phyloP scores from a whole-genome alignment of 2,113 vertebrate species.

The Vidua macroura region DNA sequence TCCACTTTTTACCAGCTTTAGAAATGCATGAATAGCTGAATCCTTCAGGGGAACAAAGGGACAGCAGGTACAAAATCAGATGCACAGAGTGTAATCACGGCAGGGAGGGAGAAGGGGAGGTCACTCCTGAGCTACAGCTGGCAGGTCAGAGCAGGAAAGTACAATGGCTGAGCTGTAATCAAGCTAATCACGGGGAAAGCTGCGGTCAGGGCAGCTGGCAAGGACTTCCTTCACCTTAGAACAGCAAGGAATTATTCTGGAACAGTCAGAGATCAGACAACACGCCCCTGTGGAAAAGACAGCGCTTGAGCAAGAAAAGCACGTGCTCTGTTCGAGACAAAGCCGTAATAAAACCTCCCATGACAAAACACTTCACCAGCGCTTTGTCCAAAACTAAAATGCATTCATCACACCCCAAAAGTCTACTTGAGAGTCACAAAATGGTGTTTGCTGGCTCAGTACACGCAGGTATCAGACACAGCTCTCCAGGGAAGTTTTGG shows the following conservation, averaged over 20 bases:
- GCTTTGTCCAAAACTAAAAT: background rate
- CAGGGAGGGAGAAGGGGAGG: background rate
- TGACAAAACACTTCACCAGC: background rate
- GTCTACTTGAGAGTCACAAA: background rate
- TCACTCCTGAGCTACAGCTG: background rate
- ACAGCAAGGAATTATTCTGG: background rate
- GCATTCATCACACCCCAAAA: background rate
- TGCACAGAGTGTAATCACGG: rapidly evolving
- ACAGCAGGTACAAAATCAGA: background rate
- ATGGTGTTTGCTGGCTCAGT: background rate
- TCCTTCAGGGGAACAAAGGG: background rate
- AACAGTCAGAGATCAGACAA: background rate
- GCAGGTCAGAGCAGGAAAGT: background rate
- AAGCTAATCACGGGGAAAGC: background rate
- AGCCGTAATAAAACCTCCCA: background rate
- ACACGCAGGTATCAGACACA: background rate
- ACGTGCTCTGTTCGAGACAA: background rate
- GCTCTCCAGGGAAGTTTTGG: background rate
- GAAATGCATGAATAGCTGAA: background rate
- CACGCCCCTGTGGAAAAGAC: background rate
- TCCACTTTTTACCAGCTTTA: background rate
- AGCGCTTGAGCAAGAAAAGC: background rate
- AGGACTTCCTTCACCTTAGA: background rate
- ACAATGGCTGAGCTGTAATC: background rate
- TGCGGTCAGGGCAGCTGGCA: background rate